These are phyloP conservation scores for Heliocidaris tuberculata DNA, from an alignment of 35 echinoderm and acorn worm genomes.

Conservation along the genomic window DNA sequence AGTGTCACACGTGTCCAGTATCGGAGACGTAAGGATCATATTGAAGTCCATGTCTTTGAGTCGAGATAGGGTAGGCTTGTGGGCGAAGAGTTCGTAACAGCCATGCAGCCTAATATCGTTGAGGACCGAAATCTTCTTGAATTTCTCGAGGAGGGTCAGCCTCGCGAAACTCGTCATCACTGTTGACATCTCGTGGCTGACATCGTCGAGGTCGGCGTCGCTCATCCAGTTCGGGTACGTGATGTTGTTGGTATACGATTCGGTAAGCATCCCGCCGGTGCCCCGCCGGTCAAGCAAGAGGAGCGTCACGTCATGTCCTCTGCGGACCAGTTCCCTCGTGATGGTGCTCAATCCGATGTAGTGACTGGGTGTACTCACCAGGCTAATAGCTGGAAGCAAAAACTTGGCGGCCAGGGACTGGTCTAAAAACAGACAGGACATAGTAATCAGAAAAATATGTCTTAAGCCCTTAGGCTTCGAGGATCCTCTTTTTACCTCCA, in stretches of 20 bases:
- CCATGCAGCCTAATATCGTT: background rate
- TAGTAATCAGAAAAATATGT: no score
- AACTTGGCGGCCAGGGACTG: background rate
- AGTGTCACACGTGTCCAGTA: conserved; percentile 32
- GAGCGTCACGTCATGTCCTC: conserved; percentile 53
- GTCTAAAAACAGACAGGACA: no score
- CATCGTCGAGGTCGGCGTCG: background rate
- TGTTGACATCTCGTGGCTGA: background rate
- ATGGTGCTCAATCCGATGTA: conserved; percentile 10
- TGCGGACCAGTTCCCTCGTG: conserved; percentile 29
- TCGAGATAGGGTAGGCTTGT: background rate
- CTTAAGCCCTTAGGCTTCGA: no score
- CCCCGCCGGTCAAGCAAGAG: conserved; percentile 35
- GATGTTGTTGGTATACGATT: conserved; percentile 22
- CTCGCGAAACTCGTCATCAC: conserved; percentile 23
- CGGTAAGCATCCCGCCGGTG: background rate
- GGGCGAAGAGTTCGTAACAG: conserved; percentile 26
- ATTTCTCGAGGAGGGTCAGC: background rate
- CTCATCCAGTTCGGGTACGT: conserved; percentile 33
- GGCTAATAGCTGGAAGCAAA: conserved; percentile 36
- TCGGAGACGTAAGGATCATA: conserved; percentile 14
- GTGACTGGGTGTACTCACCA: conserved; percentile 48
- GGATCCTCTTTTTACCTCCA: no score
- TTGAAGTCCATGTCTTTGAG: conserved; percentile 27
- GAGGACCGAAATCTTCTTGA: background rate